These are phyloP conservation scores for Coreoperca whiteheadi DNA, from an alignment of 2,113 vertebrate genomes.

Conservation along the genomic window DNA sequence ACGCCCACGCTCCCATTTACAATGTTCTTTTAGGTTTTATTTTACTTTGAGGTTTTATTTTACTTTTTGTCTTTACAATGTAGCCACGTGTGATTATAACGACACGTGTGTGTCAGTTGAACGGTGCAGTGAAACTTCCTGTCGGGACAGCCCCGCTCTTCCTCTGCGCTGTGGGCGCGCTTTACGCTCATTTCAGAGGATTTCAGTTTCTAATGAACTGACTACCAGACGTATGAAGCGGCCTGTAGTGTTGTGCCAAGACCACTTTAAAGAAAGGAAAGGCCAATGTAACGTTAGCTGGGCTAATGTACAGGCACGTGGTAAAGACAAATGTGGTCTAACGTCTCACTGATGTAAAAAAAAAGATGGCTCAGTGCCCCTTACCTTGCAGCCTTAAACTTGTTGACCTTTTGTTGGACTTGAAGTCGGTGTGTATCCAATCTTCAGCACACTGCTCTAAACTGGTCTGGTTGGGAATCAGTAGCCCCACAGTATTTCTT, in stretches of 20 bases:
- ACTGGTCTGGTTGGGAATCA: not conserved
- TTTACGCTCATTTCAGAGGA: not conserved
- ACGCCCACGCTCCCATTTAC: not conserved
- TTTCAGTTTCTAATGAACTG: not conserved
- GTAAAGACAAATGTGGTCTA: not conserved
- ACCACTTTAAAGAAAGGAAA: too few relatives aligned
- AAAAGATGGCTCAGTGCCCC: not conserved
- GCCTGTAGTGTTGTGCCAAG: too few relatives aligned
- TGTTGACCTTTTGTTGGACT: not conserved
- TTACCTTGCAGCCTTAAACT: not conserved
- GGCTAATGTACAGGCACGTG: not conserved
- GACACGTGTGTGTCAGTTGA: conserved; percentile 2
- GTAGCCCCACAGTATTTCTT: not conserved
- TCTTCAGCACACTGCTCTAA: not conserved
- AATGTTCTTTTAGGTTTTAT: too few relatives aligned
- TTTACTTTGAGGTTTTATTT: not conserved
- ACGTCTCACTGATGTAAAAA: not conserved
- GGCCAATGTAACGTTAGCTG: too few relatives aligned
- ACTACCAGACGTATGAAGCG: too few relatives aligned
- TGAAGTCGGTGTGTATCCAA: too few relatives aligned
- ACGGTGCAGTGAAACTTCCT: too few relatives aligned
- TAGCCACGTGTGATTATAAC: not conserved
- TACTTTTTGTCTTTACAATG: not conserved
- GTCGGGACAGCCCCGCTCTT: not conserved
- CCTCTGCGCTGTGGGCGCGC: too few relatives aligned